Conservation (phyloP, 2,113 vertebrate species). For the Datnioides undecimradiatus region DNA sequence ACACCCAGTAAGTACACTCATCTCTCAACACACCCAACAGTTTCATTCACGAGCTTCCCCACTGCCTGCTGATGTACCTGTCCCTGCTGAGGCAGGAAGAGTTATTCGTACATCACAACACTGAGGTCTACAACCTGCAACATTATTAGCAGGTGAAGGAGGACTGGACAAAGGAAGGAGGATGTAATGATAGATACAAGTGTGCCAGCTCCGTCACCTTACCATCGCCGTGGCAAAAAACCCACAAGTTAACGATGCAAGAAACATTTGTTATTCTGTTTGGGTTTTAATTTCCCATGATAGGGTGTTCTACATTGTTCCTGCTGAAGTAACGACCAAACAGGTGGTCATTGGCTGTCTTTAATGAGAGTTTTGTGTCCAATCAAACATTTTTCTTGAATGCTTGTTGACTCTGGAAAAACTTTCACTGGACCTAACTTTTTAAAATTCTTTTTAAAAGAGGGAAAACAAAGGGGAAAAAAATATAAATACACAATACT, state of each 20-base stretch:
- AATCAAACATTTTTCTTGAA: too few species aligned
- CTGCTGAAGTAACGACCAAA: not conserved
- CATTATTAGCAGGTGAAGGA: constrained; percentile 3
- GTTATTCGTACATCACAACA: not conserved
- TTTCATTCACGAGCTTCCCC: not conserved
- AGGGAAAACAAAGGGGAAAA: too few species aligned
- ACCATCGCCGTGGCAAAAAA: constrained; percentile 26
- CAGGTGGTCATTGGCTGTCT: not conserved
- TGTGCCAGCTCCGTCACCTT: not conserved
- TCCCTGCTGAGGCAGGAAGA: not conserved
- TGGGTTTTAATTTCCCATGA: constrained; percentile 6
- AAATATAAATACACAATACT: too few species aligned
- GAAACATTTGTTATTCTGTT: constrained; percentile 32
- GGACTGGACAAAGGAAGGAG: not conserved
- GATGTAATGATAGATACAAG: not conserved
- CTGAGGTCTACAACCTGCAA: not conserved
- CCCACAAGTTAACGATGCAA: not conserved
- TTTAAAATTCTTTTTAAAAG: too few species aligned
- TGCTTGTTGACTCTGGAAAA: too few species aligned
- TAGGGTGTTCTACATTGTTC: constrained; percentile 5
- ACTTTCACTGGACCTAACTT: too few species aligned
- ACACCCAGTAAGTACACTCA: not conserved
- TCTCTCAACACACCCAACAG: not conserved
- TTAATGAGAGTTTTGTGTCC: too few species aligned
- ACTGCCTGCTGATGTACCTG: not conserved